phyloP scores from a whole-genome alignment of 2,888 invertebrate genomes.

The Leptopilina myrica region DNA sequence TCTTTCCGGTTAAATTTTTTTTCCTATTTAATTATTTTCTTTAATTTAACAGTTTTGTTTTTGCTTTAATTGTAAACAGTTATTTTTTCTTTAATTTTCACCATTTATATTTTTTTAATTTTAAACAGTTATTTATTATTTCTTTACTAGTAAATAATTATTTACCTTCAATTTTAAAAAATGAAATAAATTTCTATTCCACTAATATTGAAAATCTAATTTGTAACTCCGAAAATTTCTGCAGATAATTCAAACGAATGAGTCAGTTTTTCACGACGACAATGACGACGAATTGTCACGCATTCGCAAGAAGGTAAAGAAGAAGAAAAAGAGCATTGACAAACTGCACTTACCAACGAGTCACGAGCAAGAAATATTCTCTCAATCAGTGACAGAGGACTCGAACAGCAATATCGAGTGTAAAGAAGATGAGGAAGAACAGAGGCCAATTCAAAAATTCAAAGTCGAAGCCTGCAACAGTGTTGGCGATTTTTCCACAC shows the following conservation, averaged over 20 bases:
- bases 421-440: slow-evolving; percentile 46
- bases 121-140: not conserved
- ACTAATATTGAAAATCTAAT: not conserved
- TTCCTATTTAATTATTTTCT: not conserved
- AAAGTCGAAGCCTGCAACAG: slow-evolving; percentile 72
- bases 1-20: not conserved
- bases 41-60: too few species aligned
- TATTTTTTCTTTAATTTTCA: too few species aligned
- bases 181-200: not conserved
- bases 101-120: too few species aligned
- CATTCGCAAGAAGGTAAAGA: slow-evolving; percentile 60
- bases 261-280: slow-evolving; percentile 11
- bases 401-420: slow-evolving; percentile 47
- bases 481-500: slow-evolving; percentile 70
- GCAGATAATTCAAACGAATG: slow-evolving; percentile 24
- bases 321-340: slow-evolving; percentile 62
- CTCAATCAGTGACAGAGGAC: slow-evolving; percentile 36
- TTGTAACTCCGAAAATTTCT: not conserved
- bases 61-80: too few species aligned
- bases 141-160: not conserved
- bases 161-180: not conserved
- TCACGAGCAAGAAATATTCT: slow-evolving; percentile 25
- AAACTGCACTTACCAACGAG: slow-evolving; percentile 52
- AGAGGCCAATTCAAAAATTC: slow-evolving; percentile 54
- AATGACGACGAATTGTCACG: slow-evolving; percentile 43